Conservation (phyloP, 1,140 invertebrate genomes). For the Trachymyrmex septentrionalis region DNA sequence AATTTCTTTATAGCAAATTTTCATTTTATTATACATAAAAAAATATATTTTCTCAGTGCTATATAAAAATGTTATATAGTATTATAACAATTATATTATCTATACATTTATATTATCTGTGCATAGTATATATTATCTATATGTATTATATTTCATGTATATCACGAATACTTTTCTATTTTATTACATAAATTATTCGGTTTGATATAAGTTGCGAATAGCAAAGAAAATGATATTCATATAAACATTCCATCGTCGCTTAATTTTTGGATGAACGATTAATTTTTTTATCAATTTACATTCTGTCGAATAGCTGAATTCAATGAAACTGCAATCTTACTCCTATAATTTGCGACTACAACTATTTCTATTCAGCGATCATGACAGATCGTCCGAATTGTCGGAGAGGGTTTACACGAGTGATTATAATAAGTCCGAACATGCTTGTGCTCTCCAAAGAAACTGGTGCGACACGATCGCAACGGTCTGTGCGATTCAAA, state of each 20-base stretch:
- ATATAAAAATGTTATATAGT: too few species aligned
- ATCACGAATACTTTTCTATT: not conserved
- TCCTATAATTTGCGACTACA: constrained; percentile 2
- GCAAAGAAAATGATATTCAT: not conserved
- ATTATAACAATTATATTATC: too few species aligned
- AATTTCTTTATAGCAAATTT: not conserved
- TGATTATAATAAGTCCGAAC: constrained; percentile 61
- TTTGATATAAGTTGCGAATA: not conserved
- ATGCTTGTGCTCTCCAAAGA: constrained; percentile 28
- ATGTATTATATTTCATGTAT: too few species aligned
- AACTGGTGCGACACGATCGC: constrained; percentile 45
- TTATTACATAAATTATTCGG: not conserved
- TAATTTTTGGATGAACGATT: not conserved
- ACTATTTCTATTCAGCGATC: constrained; percentile 10
- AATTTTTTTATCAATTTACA: constrained; percentile 10
- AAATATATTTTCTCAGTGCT: too few species aligned
- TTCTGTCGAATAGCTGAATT: not conserved
- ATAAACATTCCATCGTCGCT: not conserved
- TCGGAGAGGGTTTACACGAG: not conserved
- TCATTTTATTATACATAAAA: not conserved
- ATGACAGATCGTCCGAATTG: not conserved
- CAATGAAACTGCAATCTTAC: not conserved
- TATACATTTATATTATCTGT: too few species aligned
- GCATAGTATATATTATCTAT: too few species aligned
- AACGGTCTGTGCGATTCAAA: constrained; percentile 66